Evolutionary conservation across 2,888 invertebrate genomes (phyloP).

Genomic region (Argyresthia goedartella): DNA sequence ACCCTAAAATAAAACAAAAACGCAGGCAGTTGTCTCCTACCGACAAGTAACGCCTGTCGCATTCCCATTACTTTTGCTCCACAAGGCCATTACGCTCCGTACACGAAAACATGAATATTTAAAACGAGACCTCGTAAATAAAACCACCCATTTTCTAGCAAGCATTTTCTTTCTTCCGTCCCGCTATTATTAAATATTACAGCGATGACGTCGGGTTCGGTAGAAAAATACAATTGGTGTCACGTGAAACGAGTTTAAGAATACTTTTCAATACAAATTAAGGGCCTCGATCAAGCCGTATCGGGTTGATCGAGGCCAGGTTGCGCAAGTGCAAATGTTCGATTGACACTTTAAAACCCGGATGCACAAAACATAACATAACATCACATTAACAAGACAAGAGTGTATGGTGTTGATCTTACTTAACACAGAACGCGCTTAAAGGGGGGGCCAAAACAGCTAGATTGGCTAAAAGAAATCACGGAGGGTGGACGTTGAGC

Average conservation of each 20-base stretch:
- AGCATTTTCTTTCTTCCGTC: background rate
- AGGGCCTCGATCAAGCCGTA: too few species aligned
- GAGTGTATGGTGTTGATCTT: too few species aligned
- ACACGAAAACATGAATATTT: slow-evolving; percentile 33
- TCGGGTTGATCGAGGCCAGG: too few species aligned
- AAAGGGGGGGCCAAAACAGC: too few species aligned
- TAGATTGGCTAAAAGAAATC: too few species aligned
- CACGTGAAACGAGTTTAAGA: background rate
- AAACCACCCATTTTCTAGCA: background rate
- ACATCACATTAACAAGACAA: too few species aligned
- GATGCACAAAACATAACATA: too few species aligned
- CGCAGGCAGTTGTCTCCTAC: background rate
- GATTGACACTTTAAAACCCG: too few species aligned
- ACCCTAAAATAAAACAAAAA: background rate
- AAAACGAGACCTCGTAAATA: slow-evolving; percentile 15
- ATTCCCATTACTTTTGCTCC: slow-evolving; percentile 3
- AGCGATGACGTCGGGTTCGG: background rate
- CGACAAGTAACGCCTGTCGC: background rate
- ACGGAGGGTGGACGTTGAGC: too few species aligned
- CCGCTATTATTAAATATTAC: background rate
- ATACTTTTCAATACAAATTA: background rate
- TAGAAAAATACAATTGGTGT: too few species aligned
- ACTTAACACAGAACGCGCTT: too few species aligned
- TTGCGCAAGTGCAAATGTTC: too few species aligned
- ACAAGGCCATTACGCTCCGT: slow-evolving; percentile 18